Conservation (phyloP, 2,888 invertebrate species). For the Cataglyphis cursor region DNA sequence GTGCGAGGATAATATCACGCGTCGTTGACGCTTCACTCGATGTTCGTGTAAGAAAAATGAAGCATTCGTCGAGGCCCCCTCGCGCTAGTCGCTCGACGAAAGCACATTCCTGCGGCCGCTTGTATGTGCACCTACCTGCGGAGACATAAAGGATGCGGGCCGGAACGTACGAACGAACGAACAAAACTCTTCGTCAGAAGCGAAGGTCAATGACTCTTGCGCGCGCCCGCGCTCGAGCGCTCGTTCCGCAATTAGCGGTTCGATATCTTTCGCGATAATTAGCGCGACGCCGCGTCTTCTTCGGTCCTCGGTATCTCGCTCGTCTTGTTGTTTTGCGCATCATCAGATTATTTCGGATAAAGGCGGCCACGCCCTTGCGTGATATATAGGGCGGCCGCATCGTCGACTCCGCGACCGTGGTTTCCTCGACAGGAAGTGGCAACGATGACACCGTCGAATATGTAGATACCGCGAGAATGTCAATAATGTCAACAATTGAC, state of each 20-base stretch:
- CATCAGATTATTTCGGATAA: slow-evolving; percentile 48
- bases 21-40: slow-evolving; percentile 32
- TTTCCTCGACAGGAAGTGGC: slow-evolving; percentile 18
- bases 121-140: slow-evolving; percentile 49
- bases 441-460: neutral
- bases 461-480: slow-evolving; percentile 4
- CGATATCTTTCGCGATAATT: slow-evolving; percentile 66
- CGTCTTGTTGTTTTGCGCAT: neutral
- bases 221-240: neutral
- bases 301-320: neutral
- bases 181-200: slow-evolving; percentile 51
- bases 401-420: slow-evolving; percentile 27
- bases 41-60: slow-evolving; percentile 40
- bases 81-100: slow-evolving; percentile 34
- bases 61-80: slow-evolving; percentile 13
- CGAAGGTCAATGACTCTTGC: slow-evolving; percentile 66
- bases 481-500: neutral
- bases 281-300: slow-evolving; percentile 46
- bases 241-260: slow-evolving; percentile 61
- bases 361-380: slow-evolving; percentile 38
- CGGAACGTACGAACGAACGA: slow-evolving; percentile 55
- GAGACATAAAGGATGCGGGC: slow-evolving; percentile 58
- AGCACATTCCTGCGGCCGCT: slow-evolving; percentile 59
- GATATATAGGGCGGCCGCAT: slow-evolving; percentile 30
- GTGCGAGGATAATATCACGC: slow-evolving; percentile 41